Conservation (phyloP, 2,797 vertebrate species). For the Pogoniulus pusillus region DNA sequence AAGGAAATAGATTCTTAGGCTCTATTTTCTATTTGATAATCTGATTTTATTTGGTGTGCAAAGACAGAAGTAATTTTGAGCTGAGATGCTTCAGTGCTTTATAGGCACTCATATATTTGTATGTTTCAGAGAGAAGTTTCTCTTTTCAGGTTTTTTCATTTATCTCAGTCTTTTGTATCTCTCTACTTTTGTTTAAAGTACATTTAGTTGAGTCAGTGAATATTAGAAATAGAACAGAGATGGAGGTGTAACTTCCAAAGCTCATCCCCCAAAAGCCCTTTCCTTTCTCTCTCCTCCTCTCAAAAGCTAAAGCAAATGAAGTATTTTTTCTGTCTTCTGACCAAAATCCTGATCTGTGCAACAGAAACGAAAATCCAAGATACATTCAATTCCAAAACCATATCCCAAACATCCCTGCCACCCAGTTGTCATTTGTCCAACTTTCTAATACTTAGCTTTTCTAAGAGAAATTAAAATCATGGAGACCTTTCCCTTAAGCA, state of each 20-base stretch:
- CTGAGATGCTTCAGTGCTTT: not conserved
- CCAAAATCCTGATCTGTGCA: not conserved
- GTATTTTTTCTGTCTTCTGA: not conserved
- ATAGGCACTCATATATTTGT: not conserved
- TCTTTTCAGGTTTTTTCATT: not conserved
- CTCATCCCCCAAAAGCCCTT: not conserved
- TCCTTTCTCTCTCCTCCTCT: not conserved
- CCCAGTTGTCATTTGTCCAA: not conserved
- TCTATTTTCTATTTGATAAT: conserved; percentile 9
- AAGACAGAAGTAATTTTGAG: conserved; percentile 24
- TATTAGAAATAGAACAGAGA: not conserved
- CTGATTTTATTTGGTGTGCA: conserved; percentile 7
- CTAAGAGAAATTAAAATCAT: not conserved
- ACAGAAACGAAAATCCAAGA: not conserved
- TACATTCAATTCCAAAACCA: not conserved
- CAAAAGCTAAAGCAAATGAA: not conserved
- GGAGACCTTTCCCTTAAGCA: not conserved
- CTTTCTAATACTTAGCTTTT: not conserved
- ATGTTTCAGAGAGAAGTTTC: not conserved
- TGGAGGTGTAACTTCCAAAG: not conserved
- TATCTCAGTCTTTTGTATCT: not conserved
- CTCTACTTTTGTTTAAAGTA: not conserved
- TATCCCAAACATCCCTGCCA: not conserved
- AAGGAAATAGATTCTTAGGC: conserved; percentile 4
- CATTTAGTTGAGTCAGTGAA: not conserved